These are phyloP conservation scores for Ditula angustiorana DNA, from an alignment of 2,888 invertebrate genomes.

Conservation along the genomic window DNA sequence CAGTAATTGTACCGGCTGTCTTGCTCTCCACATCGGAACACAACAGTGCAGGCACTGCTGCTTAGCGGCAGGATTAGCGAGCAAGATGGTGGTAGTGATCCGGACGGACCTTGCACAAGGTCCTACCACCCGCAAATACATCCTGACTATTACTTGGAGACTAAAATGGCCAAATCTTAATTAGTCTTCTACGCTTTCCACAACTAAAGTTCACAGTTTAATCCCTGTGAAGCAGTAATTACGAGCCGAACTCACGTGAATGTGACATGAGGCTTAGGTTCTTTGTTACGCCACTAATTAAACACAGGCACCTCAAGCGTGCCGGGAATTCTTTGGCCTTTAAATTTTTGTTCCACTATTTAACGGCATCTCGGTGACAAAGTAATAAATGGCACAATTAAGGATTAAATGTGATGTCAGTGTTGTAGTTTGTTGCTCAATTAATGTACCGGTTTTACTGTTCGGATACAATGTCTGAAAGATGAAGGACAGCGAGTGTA, in stretches of 20 bases:
- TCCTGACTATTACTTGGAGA: no score
- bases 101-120: no score
- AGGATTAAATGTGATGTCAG: background rate
- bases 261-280: slow-evolving; percentile 31
- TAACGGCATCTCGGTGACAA: background rate
- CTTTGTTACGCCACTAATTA: slow-evolving; percentile 38
- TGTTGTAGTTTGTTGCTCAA: no score
- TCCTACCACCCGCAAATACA: no score
- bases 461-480: no score
- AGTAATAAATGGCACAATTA: background rate
- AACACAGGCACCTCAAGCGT: slow-evolving; percentile 1
- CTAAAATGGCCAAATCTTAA: background rate
- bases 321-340: background rate
- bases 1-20: no score
- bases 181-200: background rate
- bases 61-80: no score
- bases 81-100: no score
- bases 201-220: slow-evolving; percentile 8
- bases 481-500: no score
- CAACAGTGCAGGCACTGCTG: no score
- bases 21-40: no score
- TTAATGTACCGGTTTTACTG: no score
- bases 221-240: slow-evolving; percentile 24
- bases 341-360: background rate
- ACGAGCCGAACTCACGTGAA: slow-evolving; percentile 29